Evolutionary conservation across 2,113 vertebrate genomes (phyloP).

Genomic region (Drymodes brunneopygia): DNA sequence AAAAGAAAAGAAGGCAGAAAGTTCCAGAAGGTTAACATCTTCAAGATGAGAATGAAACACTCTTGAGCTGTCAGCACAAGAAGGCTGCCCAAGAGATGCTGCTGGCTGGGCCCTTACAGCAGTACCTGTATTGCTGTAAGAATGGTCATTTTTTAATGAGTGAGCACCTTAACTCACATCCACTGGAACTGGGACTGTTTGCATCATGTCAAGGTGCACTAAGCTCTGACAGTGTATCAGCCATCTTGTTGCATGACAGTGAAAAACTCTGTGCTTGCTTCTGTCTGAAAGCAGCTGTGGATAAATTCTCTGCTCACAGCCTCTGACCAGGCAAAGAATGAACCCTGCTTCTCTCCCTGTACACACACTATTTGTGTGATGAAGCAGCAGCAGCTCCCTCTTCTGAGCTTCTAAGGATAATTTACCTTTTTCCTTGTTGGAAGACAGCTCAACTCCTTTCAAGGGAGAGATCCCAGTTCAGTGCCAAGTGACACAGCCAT

Average conservation of each 20-base stretch:
- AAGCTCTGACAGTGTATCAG: neutral
- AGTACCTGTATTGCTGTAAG: neutral
- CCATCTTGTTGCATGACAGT: neutral
- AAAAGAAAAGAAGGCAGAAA: neutral
- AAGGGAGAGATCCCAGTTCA: neutral
- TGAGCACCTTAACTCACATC: neutral
- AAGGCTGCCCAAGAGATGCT: neutral
- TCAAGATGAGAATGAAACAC: neutral
- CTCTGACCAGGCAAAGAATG: neutral
- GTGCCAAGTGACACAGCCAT: neutral
- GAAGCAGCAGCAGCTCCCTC: neutral
- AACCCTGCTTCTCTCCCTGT: neutral
- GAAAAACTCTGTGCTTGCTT: neutral
- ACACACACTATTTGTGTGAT: neutral
- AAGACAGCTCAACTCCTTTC: neutral
- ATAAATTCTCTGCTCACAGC: neutral
- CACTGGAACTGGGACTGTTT: neutral
- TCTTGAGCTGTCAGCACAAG: neutral
- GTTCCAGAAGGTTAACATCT: neutral
- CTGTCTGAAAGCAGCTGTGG: neutral
- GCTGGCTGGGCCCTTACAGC: neutral
- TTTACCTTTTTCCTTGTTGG: neutral
- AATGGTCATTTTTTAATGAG: neutral
- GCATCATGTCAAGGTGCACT: neutral
- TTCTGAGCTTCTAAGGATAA: neutral